Evolutionary conservation across 2,797 vertebrate genomes (phyloP).

Genomic region (Pseudochaenichthys georgianus): DNA sequence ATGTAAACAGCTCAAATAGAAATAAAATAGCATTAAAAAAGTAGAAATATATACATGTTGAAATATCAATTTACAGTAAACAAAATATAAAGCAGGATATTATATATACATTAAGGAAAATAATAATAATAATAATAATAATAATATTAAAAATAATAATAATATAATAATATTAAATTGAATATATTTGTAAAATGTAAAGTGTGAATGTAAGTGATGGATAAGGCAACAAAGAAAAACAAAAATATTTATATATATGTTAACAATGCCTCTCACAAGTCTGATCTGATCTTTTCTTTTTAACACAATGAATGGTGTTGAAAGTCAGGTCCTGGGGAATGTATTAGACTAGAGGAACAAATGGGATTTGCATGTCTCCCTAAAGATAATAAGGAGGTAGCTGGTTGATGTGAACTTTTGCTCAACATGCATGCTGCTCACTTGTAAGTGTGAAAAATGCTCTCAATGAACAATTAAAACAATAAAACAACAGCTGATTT

Average conservation of each 20-base stretch:
- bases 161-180: too few relatives aligned
- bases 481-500: neutral
- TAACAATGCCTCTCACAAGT: neutral
- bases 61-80: too few relatives aligned
- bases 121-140: too few relatives aligned
- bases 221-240: too few relatives aligned
- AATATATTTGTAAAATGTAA: too few relatives aligned
- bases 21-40: too few relatives aligned
- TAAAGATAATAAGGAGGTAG: neutral
- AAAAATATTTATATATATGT: neutral
- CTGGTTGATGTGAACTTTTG: neutral
- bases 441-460: neutral
- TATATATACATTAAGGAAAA: too few relatives aligned
- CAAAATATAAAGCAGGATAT: too few relatives aligned
- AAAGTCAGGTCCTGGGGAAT: neutral
- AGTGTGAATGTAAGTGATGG: too few relatives aligned
- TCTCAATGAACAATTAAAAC: neutral
- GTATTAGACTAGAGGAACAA: neutral
- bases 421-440: neutral
- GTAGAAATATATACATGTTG: too few relatives aligned
- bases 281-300: neutral
- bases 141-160: too few relatives aligned
- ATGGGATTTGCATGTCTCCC: conserved; percentile 4
- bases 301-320: neutral
- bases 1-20: too few relatives aligned